Percentiles rank a stretch among this genome's conserved stretches.
These are phyloP conservation scores for Emydocephalus ijimae DNA, from an alignment of 2,113 vertebrate genomes.

Conservation along the genomic window DNA sequence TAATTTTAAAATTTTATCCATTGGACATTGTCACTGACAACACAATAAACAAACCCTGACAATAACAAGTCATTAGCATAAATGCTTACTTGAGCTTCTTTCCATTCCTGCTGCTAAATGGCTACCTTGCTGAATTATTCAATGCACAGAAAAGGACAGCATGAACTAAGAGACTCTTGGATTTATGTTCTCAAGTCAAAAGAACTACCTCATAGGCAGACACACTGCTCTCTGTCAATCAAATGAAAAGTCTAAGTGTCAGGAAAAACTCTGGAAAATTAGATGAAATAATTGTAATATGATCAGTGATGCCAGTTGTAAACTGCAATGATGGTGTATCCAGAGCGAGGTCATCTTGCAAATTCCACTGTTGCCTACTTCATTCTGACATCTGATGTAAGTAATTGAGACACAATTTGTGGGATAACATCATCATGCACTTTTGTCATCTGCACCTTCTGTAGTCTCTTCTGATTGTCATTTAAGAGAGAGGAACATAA, in stretches of 20 bases:
- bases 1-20: neutral
- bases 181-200: neutral
- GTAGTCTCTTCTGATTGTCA: neutral
- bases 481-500: neutral
- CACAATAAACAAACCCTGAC: neutral
- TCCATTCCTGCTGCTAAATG: neutral
- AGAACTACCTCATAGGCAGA: neutral
- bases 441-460: neutral
- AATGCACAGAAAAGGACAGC: neutral
- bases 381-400: neutral
- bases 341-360: neutral
- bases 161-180: neutral
- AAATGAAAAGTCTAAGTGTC: neutral
- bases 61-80: neutral
- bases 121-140: neutral
- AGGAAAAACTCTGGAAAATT: neutral
- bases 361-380: neutral
- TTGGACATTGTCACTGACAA: neutral
- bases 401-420: neutral
- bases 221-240: neutral
- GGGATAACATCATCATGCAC: neutral
- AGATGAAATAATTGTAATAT: neutral
- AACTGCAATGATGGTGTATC: neutral
- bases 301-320: neutral
- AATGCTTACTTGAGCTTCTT: neutral